A percentile compares a stretch with the other conserved stretches of the same genome.
These are phyloP conservation scores for Bubo blakistoni DNA, from an alignment of 2,113 vertebrate genomes.

Conservation along the genomic window DNA sequence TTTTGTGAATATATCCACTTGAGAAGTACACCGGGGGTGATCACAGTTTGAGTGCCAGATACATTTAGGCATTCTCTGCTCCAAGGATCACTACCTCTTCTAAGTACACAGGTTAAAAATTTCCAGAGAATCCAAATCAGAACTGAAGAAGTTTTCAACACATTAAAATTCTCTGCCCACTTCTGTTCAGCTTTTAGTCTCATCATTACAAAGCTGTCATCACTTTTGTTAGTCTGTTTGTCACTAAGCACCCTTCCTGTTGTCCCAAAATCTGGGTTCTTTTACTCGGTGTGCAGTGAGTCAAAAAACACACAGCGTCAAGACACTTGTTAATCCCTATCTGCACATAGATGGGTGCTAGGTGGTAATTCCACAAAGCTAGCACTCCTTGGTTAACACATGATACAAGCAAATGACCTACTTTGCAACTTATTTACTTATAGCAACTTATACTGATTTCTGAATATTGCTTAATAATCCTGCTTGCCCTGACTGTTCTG, in stretches of 20 bases:
- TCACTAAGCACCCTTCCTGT: not conserved
- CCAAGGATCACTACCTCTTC: not conserved
- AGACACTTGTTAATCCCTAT: too few species aligned
- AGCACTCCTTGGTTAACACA: too few species aligned
- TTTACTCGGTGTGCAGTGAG: not conserved
- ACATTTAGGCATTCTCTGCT: not conserved
- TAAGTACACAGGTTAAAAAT: not conserved
- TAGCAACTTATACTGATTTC: too few species aligned
- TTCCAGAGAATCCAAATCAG: not conserved
- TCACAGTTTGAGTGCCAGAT: not conserved
- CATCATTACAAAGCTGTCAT: not conserved
- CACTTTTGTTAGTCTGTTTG: not conserved
- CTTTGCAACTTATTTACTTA: too few species aligned
- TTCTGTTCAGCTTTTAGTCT: not conserved
- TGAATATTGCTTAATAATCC: too few species aligned
- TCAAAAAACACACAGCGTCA: too few species aligned
- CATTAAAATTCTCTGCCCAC: not conserved
- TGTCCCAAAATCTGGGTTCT: too few species aligned
- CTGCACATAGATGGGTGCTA: too few species aligned
- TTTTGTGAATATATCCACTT: not conserved
- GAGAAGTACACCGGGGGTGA: not conserved
- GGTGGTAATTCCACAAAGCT: too few species aligned
- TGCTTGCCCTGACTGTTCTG: too few species aligned
- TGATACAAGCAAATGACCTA: too few species aligned
- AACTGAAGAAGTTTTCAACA: not conserved